Base-by-base conservation (phyloP, 2,888 invertebrate genomes). In the Marronus borbonicus region DNA sequence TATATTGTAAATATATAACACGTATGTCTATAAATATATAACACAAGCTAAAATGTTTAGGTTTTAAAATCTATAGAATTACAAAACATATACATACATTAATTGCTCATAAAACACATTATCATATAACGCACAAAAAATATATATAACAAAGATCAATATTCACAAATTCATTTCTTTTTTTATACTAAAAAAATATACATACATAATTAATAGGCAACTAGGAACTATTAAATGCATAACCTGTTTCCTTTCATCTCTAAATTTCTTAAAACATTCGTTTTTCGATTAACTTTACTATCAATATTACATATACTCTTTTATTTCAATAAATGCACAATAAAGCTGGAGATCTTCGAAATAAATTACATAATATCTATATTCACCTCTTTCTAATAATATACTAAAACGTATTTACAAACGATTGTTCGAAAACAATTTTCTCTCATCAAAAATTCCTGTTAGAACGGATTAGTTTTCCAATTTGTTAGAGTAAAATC, bases 351-450 rank as follows among this genome's bases (percentile, higher is more conserved):
- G 79, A 79, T 79, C 79, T 39, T 75, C 39, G 52, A 74, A 78
- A 75, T 78, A 66, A 65, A 76, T 66, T 66, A 66, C 65, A 39
- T 44, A 64, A 64, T 55, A 65, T 55, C 49, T 70, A 70, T 74
- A 62, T 62, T 49, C 44, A 8, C 36, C 20, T 76, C 62, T 74
- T 58, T 76, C 76, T 74, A 64, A 70, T 66, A 62, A 75, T 75
- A 87, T 87, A 87, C 87, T 87, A 87, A 86, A 87, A 87, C 87
- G 87, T 87, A 87, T 87, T 84, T 86, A 87, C 87, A 85, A 82
- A 86, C 82, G 83, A 86, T 83, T 86, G 85, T 84, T 84, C 79
- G 76, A 81, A 83, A 86, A 86, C 84, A 86, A 86, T 84, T 83
- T 44, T 58, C 66, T 69, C 79, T 70, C 66, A 74, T 74, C 60